Base-by-base conservation (phyloP, 2,113 vertebrate genomes). In the Brachypodius melanocephalos region DNA sequence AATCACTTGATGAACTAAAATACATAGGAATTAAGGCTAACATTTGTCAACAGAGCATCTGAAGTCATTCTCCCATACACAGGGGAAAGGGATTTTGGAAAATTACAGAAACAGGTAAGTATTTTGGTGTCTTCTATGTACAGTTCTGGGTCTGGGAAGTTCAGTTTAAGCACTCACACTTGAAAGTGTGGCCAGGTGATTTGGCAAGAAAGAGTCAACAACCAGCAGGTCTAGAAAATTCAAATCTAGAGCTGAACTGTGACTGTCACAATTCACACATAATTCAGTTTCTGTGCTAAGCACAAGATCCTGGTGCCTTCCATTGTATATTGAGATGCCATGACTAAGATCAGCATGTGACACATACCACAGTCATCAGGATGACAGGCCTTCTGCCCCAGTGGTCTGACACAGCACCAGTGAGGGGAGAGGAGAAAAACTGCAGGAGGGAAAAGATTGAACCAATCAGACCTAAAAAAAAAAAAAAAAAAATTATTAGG, bases 391-490 rank as follows among this genome's bases (percentile, higher is more conserved):
- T 98, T 94, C 99, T 98, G 65, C 99, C 99, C 71, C 98, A 91
- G 48, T 65, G 96, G 97, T 99, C 99, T 0, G 99, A 99, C 51
- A 98, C 87, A 58, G 99, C 99, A 10, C 99, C 99, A 0, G 98
- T 98, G 45, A 99, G 90, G 2, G 99, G 99, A 4, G 99, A 98
- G 0, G 96, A 97, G 46, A 99, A 96, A 88, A 99, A 99, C 98
- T 99, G 99, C 73, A 99, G 98, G 83, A 99, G 71, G 55, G 99
- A 99, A 96, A 99, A 99, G 52, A 98, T 75, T 0, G 99, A 99
- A 62, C 99, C 99, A 42, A 99, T 99, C 91, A 99, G 96, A 97
- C 99, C 99, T 99, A 93, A 54, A 31, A 90, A 73, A 20, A 52
- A 40, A 79, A 40, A 77, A 48, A 52, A 52, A 17, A 52, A 38